Base-by-base conservation (phyloP, 2,113 vertebrate genomes). In the Eurypyga helias region DNA sequence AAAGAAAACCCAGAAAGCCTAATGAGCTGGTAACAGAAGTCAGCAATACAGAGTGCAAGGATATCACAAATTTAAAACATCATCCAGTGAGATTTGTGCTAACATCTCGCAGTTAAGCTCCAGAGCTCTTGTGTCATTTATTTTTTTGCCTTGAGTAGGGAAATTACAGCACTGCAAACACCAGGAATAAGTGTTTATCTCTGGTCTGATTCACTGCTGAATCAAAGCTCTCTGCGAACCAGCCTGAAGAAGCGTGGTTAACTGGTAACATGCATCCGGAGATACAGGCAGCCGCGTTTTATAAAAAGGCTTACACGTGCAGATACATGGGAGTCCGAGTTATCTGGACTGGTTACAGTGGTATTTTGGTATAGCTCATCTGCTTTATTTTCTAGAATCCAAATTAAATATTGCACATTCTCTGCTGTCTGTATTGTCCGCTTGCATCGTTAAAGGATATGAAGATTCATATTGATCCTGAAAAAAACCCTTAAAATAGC, bases 401-500 rank as follows among this genome's bases (percentile, higher is more conserved):
- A 71, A 48, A 36, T 38, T 58, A 80, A 5, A 43, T 20, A 55
- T 21, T 66, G 18, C 21, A 45, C 4, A 4, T 66, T 76, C 34
- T 36, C 46, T n/a, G 7, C 21, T 52, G n/a, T 33, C 45, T 51
- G 10, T 36, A 19, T 36, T 34, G 41, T 45, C 31, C n/a, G 19
- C 17, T 9, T 46, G 36, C 45, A 41, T 33, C 1, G 3, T 17
- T 79, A 66, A 60, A 65, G 28, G 88, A 55, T 20, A 48, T 4
- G 2, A 61, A 43, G 36, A 2, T 51, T 6, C 6, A n/a, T 19
- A 7, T 0, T 20, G n/a, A 61, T 34, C 13, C n/a, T 20, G 4
- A 14, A 69, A 64, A 65, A 43, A 60, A 3, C 1, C 1, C 17
- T 61, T 69, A 67, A 36, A 57, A 6, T 21, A 77, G 31, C 19